These are phyloP conservation scores for Myopa testacea DNA, from an alignment of 2,888 invertebrate genomes.

Conservation along the genomic window DNA sequence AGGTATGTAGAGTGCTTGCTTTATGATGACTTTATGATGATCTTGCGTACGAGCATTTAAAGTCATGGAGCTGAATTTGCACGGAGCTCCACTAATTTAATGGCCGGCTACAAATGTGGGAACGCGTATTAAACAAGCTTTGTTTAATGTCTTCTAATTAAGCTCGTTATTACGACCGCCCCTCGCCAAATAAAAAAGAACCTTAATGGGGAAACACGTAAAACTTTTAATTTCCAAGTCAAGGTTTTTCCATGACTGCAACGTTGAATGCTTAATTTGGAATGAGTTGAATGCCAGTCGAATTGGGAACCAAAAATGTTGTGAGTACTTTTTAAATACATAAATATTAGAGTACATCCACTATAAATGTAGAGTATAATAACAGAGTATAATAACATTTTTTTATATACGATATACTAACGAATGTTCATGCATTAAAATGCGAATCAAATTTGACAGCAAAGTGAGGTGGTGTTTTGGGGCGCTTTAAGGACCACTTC, in stretches of 20 bases:
- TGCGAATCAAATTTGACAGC: too few species aligned
- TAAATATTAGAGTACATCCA: not conserved
- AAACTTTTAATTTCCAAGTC: not conserved
- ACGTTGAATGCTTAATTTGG: constrained; percentile 2
- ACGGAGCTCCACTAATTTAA: constrained; percentile 2
- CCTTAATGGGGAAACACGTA: not conserved
- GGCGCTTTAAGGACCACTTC: too few species aligned
- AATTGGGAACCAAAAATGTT: not conserved
- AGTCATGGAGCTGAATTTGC: not conserved
- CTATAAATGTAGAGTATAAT: too few species aligned
- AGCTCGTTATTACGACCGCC: constrained; percentile 4
- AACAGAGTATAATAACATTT: too few species aligned
- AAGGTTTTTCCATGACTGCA: constrained; percentile 17
- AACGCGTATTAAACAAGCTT: not conserved
- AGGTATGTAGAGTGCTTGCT: too few species aligned
- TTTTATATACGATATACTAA: too few species aligned
- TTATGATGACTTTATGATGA: too few species aligned
- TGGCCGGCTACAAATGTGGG: not conserved
- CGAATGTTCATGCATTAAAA: too few species aligned
- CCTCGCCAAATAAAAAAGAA: not conserved
- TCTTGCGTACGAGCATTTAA: not conserved
- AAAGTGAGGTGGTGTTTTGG: too few species aligned
- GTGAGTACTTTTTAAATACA: not conserved
- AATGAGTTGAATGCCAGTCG: not conserved
- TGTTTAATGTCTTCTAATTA: not conserved